Evolutionary conservation across 1,140 invertebrate species (phyloP).

Genomic region (Pseudoatta argentina): DNA sequence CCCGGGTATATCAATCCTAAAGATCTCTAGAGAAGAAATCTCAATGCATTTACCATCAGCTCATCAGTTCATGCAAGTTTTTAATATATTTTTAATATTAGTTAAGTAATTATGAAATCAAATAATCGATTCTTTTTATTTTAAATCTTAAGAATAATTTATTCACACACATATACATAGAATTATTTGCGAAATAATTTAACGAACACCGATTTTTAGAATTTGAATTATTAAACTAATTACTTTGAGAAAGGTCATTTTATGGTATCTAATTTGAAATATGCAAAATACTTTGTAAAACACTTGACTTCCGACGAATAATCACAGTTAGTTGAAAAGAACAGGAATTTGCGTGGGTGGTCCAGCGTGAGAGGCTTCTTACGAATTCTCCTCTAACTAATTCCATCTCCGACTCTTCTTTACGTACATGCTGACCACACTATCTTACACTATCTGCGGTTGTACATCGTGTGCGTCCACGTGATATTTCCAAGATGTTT

Average conservation of each 20-base stretch:
- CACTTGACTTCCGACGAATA: background rate
- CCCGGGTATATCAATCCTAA: background rate
- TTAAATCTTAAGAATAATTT: background rate
- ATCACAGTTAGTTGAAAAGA: constrained; percentile 8
- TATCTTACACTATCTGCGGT: constrained; percentile 36
- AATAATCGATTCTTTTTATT: background rate
- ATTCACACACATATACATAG: background rate
- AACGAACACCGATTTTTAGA: background rate
- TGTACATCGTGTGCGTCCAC: constrained; percentile 13
- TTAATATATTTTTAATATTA: background rate
- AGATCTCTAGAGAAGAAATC: constrained; percentile 26
- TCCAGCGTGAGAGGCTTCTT: constrained; percentile 34
- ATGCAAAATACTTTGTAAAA: background rate
- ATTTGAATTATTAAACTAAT: constrained; percentile 11
- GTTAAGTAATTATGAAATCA: background rate
- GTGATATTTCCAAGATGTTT: constrained; percentile 26
- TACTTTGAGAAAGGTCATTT: background rate
- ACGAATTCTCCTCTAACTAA: constrained; percentile 16
- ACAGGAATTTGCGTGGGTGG: constrained; percentile 17
- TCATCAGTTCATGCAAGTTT: background rate
- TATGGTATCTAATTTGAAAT: background rate
- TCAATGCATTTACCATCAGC: constrained; percentile 11
- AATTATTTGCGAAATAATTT: constrained; percentile 5
- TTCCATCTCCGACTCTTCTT: constrained; percentile 25
- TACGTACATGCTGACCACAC: constrained; percentile 36